Conservation (phyloP, 2,888 invertebrate species). For the Cephalotes varians region DNA sequence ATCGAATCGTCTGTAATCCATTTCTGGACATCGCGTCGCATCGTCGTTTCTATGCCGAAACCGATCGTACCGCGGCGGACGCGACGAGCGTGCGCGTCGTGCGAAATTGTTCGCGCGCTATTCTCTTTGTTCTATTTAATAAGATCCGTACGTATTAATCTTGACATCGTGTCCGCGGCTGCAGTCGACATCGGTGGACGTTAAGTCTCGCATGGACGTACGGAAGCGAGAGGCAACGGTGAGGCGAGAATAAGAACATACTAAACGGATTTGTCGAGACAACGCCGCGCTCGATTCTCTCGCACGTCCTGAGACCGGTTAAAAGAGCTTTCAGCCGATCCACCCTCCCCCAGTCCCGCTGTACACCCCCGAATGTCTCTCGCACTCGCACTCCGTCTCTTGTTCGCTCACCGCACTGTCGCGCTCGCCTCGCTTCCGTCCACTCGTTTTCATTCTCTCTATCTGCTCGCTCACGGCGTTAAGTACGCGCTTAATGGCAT, state of each 20-base stretch:
- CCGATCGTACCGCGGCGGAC: not conserved
- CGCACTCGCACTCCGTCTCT: constrained; percentile 2
- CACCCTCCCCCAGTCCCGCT: constrained; percentile 30
- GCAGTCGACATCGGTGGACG: constrained; percentile 72
- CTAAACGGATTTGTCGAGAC: constrained; percentile 73
- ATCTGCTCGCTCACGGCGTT: constrained; percentile 58
- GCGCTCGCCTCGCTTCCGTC: constrained; percentile 38
- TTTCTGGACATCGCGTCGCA: not conserved
- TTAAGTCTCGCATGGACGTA: constrained; percentile 58
- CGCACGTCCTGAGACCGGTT: constrained; percentile 45
- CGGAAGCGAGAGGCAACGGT: not conserved
- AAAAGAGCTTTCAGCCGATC: constrained; percentile 59
- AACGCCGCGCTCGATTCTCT: constrained; percentile 62
- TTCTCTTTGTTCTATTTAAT: constrained; percentile 43
- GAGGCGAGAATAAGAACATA: constrained; percentile 62
- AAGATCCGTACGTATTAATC: constrained; percentile 47
- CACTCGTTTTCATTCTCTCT: constrained; percentile 58
- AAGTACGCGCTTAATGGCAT: constrained; percentile 71
- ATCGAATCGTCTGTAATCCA: not conserved
- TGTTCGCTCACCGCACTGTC: constrained; percentile 36
- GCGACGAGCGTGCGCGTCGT: not conserved
- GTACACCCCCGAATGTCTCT: constrained; percentile 15
- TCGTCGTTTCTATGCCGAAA: not conserved
- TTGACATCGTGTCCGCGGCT: constrained; percentile 35
- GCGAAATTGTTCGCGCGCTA: constrained; percentile 13